phyloP scores from a whole-genome alignment of 2,888 invertebrate genomes.

The Serrognathus titanus region DNA sequence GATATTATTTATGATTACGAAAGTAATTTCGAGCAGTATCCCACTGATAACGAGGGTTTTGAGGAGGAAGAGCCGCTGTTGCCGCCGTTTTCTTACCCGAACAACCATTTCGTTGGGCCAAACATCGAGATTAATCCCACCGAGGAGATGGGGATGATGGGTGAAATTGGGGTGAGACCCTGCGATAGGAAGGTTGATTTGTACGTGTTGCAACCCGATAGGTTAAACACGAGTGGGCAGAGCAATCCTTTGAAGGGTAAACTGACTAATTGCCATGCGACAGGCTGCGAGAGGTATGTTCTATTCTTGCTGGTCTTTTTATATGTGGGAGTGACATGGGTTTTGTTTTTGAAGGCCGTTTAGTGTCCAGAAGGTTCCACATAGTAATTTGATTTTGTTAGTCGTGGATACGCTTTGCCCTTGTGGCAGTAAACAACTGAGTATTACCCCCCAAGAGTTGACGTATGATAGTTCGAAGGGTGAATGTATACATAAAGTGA shows the following conservation, averaged over 20 bases:
- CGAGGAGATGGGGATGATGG: conserved; percentile 45
- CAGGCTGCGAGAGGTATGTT: conserved; percentile 77
- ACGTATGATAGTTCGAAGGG: conserved; percentile 53
- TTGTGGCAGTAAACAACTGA: conserved; percentile 82
- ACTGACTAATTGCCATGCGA: conserved; percentile 81
- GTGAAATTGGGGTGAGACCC: conserved; percentile 62
- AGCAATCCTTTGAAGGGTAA: conserved; percentile 86
- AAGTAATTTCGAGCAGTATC: conserved; percentile 20
- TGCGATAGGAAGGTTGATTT: conserved; percentile 87
- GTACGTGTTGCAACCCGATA: conserved; percentile 77
- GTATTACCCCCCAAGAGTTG: conserved; percentile 73
- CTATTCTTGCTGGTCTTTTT: background rate
- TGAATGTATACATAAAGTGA: conserved; percentile 58
- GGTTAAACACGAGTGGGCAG: conserved; percentile 71
- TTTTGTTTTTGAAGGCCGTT: conserved; percentile 64
- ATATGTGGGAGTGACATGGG: conserved; percentile 5
- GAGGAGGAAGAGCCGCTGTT: conserved; percentile 42
- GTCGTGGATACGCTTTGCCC: conserved; percentile 87
- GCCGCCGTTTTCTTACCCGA: conserved; percentile 48
- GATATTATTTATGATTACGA: conserved; percentile 31
- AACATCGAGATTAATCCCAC: conserved; percentile 44
- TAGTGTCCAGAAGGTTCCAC: conserved; percentile 87
- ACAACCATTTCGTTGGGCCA: conserved; percentile 45
- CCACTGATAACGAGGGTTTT: conserved; percentile 25
- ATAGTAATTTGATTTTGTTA: conserved; percentile 83